phyloP scores from a whole-genome alignment of 2,888 invertebrate genomes.

The Ennomos quercinarius region DNA sequence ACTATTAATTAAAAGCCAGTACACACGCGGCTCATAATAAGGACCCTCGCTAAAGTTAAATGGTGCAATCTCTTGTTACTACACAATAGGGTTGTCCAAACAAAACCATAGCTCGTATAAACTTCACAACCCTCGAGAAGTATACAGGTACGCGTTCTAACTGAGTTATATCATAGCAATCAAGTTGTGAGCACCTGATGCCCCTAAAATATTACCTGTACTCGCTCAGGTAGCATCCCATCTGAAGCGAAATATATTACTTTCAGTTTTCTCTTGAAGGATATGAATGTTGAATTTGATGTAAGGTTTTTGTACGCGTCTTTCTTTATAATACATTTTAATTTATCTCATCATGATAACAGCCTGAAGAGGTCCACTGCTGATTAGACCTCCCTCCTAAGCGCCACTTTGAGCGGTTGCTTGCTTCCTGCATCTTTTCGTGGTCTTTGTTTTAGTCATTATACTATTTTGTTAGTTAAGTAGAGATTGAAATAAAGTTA shows the following conservation, averaged over 20 bases:
- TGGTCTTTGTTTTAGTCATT: too few species aligned
- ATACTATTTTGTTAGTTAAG: too few species aligned
- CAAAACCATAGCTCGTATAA: background rate
- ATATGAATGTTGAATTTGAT: constrained; percentile 10
- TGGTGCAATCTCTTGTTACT: background rate
- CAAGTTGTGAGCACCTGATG: constrained; percentile 18
- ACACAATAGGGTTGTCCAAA: constrained; percentile 2
- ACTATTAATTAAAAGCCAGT: too few species aligned
- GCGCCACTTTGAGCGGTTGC: too few species aligned
- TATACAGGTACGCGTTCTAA: constrained; percentile 2
- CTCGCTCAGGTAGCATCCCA: constrained; percentile 9
- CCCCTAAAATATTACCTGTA: constrained; percentile 19
- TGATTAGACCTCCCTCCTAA: too few species aligned
- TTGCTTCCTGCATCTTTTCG: too few species aligned
- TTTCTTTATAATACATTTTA: background rate
- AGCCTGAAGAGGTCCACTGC: too few species aligned
- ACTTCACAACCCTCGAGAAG: constrained; percentile 1
- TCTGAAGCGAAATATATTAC: constrained; percentile 14
- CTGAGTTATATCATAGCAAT: constrained; percentile 18
- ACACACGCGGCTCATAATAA: too few species aligned
- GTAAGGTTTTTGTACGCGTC: background rate
- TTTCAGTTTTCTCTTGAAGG: constrained; percentile 7
- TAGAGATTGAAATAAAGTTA: too few species aligned
- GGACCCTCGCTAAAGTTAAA: too few species aligned
- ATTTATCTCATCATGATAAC: too few species aligned